Conservation (phyloP, 1,140 invertebrate species). For the Monochamus saltuarius region DNA sequence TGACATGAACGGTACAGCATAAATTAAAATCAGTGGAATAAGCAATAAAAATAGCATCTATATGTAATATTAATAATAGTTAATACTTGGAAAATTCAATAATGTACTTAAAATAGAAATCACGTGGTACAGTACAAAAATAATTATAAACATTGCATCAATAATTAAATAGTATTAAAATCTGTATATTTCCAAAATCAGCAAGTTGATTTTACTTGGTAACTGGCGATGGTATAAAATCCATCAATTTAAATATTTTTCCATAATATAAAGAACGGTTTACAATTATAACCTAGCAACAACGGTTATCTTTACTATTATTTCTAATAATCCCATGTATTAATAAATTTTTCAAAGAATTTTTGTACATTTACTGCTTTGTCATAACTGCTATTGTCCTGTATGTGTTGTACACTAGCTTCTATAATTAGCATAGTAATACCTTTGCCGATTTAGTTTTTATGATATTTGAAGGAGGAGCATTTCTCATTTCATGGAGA, state of each 20-base stretch:
- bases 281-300: not conserved
- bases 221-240: not conserved
- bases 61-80: not conserved
- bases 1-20: too few relatives aligned
- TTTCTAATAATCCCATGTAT: too few relatives aligned
- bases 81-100: conserved; percentile 6
- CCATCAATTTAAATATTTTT: not conserved
- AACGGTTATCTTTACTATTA: not conserved
- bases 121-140: too few relatives aligned
- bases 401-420: not conserved
- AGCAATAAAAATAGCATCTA: too few relatives aligned
- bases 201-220: too few relatives aligned
- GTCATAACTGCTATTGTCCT: not conserved
- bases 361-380: too few relatives aligned
- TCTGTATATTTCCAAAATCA: too few relatives aligned
- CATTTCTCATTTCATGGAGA: conserved; percentile 74
- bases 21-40: too few relatives aligned
- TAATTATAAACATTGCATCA: too few relatives aligned
- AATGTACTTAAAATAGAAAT: conserved; percentile 1
- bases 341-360: not conserved
- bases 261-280: not conserved
- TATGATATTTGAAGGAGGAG: conserved; percentile 77
- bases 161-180: too few relatives aligned
- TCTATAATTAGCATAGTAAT: conserved; percentile 16
- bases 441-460: conserved; percentile 88